Evolutionary conservation across 1,140 invertebrate genomes (phyloP), one percentile per base, ranked within the genome.

Genomic region (Hesperophylax magnus): DNA sequence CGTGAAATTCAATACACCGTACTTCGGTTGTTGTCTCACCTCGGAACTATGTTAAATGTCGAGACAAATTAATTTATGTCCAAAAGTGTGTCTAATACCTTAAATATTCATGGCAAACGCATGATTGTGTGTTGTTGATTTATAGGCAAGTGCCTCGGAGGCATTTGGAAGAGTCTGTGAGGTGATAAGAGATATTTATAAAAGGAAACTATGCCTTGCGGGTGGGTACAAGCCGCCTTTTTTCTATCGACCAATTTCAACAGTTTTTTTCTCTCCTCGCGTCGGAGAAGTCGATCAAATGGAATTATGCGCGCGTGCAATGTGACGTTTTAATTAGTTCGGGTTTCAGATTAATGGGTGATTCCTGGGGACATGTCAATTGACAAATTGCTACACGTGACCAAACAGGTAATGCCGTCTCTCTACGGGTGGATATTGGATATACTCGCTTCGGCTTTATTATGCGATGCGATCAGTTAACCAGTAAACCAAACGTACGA

Each of bases 321-420:
- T 52, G 39, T 78, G 76, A 78, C 76, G 27, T 53, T 78, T 78
- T 78, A 78, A 78, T 78, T 78, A 78, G 76, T 65, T 63, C 60
- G 67, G 47, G 18, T 61, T 53, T 39, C 14, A 78, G 52, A 60
- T 81, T 76, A 77, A 81, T 81, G 60, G 74, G 5, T 39, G 74
- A 77, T 81, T 53, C 47, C 24, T 27, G 17, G 39, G 53, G 72
- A 77, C 39, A 67, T n/a, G 34, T 58, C 69, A 20, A 18, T 54
- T 65, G 71, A 81, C 79, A 81, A 81, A 81, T 81, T 76, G 61
- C 67, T 53, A 52, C 39, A 24, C 24, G 39, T 20, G 67, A 53
- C 67, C n/a, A 52, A 31, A 71, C 67, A 71, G 34, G 67, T 53
- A 20, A 71, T 47, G 67, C 39, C 39, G 39, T 4, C 27, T 15